Percentiles rank a stretch among this genome's conserved stretches.
phyloP scores from a whole-genome alignment of 2,888 invertebrate species.

The Didymodactylos carnosus region DNA sequence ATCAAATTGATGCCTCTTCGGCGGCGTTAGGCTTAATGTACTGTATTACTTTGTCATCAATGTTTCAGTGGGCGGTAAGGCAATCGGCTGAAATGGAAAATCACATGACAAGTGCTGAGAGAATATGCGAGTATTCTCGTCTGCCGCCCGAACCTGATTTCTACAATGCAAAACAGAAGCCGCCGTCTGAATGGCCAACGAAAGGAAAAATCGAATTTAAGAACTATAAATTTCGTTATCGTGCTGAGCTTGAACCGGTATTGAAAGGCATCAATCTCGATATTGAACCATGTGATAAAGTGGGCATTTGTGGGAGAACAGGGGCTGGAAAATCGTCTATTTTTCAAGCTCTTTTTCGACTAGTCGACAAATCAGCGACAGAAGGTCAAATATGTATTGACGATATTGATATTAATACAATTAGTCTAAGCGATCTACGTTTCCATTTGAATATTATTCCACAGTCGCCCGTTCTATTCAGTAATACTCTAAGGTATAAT shows the following conservation, averaged over 20 bases:
- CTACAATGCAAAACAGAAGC: slow-evolving; percentile 20
- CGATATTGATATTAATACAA: slow-evolving; percentile 38
- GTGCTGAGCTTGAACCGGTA: slow-evolving; percentile 45
- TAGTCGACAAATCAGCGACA: slow-evolving; percentile 50
- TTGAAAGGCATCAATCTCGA: slow-evolving; percentile 40
- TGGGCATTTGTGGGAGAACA: slow-evolving; percentile 44
- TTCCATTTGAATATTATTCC: slow-evolving; percentile 71
- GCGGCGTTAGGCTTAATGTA: slow-evolving; percentile 27
- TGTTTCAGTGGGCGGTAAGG: slow-evolving; percentile 74
- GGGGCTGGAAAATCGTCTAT: slow-evolving; percentile 44
- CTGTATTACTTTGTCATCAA: slow-evolving; percentile 45
- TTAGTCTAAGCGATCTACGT: slow-evolving; percentile 58
- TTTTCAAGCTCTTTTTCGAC: slow-evolving; percentile 55
- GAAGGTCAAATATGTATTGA: slow-evolving; percentile 64
- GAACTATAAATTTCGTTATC: slow-evolving; percentile 47
- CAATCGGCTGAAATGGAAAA: slow-evolving; percentile 56
- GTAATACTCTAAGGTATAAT: slow-evolving; percentile 26
- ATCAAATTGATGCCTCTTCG: too few relatives aligned
- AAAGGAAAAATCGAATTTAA: slow-evolving; percentile 28
- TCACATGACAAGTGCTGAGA: slow-evolving; percentile 49
- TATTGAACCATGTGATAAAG: slow-evolving; percentile 39
- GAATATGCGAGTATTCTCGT: slow-evolving; percentile 56
- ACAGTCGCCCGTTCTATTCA: slow-evolving; percentile 32
- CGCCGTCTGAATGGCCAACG: slow-evolving; percentile 34
- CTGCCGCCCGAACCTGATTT: slow-evolving; percentile 40